Evolutionary conservation across 2,113 vertebrate species (phyloP).

Genomic region (Meleagris gallopavo): DNA sequence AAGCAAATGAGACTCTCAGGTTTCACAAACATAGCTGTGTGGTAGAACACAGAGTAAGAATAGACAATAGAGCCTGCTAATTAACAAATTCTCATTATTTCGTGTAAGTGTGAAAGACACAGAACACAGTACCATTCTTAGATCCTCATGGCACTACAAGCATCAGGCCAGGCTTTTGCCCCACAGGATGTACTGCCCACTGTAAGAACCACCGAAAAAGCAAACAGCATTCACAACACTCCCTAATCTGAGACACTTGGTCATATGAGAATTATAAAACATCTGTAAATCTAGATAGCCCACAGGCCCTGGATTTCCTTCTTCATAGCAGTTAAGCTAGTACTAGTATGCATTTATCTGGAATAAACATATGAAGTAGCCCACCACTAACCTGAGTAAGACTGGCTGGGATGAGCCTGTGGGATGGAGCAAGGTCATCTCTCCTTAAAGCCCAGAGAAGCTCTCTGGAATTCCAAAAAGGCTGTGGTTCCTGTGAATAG

Average conservation of each 20-base stretch:
- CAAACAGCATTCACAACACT: background rate
- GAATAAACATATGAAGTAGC: background rate
- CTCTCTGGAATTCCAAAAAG: background rate
- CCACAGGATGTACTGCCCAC: background rate
- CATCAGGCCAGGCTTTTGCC: background rate
- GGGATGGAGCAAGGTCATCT: fast-evolving
- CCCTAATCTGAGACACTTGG: background rate
- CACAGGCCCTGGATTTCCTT: background rate
- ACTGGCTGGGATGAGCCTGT: fast-evolving
- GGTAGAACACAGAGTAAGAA: background rate
- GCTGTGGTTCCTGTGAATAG: fast-evolving
- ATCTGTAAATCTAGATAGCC: background rate
- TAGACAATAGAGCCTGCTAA: background rate
- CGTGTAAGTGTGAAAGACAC: background rate
- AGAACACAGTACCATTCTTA: background rate
- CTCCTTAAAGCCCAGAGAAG: fast-evolving
- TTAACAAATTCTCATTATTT: background rate
- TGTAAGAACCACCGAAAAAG: background rate
- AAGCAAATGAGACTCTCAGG: background rate
- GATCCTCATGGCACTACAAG: background rate
- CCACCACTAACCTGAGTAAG: background rate
- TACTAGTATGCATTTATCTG: background rate
- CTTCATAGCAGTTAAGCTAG: background rate
- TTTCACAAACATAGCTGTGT: background rate
- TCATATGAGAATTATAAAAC: background rate